Evolutionary conservation across 2,113 vertebrate species (phyloP).

Genomic region (Deroptyus accipitrinus): DNA sequence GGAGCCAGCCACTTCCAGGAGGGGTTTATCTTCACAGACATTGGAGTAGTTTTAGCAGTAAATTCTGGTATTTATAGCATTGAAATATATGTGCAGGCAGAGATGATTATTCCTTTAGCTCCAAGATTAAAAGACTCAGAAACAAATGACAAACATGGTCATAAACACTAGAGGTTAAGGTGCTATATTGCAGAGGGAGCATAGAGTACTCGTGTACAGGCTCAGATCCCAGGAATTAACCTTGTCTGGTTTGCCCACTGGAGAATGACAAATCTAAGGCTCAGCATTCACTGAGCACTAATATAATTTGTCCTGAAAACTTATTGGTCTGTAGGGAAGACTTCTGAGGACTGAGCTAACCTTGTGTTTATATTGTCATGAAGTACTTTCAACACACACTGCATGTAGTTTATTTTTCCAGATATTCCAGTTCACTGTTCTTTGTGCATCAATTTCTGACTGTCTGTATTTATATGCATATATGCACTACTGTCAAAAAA

Average conservation of each 20-base stretch:
- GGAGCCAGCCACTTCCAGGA: background rate
- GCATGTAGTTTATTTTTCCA: background rate
- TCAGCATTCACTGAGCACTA: background rate
- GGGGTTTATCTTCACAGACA: background rate
- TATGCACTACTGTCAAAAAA: background rate
- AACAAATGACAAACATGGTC: background rate
- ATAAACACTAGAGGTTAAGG: background rate
- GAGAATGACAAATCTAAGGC: background rate
- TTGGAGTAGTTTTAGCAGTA: background rate
- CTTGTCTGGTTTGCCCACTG: background rate
- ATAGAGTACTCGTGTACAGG: background rate
- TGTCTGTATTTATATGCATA: background rate
- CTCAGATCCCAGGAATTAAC: slow-evolving; percentile 1
- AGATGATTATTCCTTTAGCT: background rate
- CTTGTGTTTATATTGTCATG: background rate
- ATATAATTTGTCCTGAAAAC: background rate
- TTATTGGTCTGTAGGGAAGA: background rate
- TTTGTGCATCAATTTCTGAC: background rate
- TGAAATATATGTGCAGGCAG: background rate
- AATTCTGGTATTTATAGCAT: background rate
- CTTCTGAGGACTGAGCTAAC: background rate
- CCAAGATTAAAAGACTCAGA: background rate
- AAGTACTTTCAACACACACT: background rate
- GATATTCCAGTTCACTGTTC: background rate
- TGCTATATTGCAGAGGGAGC: background rate